A percentile compares a stretch with the other conserved stretches of the same genome.
phyloP scores from a whole-genome alignment of 2,113 vertebrate genomes.

The Fregetta grallaria region DNA sequence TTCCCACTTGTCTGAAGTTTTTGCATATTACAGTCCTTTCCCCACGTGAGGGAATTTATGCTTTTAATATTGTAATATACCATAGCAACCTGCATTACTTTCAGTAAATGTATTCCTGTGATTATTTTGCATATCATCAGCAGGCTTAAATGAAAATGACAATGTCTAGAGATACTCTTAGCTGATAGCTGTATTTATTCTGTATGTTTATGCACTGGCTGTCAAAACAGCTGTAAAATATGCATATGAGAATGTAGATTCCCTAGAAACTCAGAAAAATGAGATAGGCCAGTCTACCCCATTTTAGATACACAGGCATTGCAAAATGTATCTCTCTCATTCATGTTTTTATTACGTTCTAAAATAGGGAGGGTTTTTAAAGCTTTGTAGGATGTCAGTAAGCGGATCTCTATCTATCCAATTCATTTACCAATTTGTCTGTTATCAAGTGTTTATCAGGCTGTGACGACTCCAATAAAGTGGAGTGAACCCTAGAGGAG shows the following conservation, averaged over 20 bases:
- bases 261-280: not conserved
- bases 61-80: constrained; percentile 8
- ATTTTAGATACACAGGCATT: not conserved
- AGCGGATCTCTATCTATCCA: constrained; percentile 30
- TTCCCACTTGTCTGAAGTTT: not conserved
- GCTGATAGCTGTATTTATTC: constrained; percentile 2
- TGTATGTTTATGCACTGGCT: not conserved
- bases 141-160: constrained; percentile 25
- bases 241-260: not conserved
- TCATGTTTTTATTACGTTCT: constrained; percentile 20
- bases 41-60: not conserved
- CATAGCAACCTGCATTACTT: not conserved
- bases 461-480: constrained; percentile 3
- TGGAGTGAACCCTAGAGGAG: not conserved
- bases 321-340: not conserved
- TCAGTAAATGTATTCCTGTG: constrained; percentile 14
- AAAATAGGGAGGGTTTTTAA: not conserved
- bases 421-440: constrained; percentile 26
- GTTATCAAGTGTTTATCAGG: constrained; percentile 13
- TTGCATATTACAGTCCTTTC: not conserved
- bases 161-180: constrained; percentile 30
- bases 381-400: not conserved
- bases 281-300: not conserved
- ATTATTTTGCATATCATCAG: constrained; percentile 23
- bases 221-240: constrained; percentile 41